Evolutionary conservation across 2,113 vertebrate genomes (phyloP), one percentile per base, ranked within the genome.

Genomic region (Acanthochromis polyacanthus): DNA sequence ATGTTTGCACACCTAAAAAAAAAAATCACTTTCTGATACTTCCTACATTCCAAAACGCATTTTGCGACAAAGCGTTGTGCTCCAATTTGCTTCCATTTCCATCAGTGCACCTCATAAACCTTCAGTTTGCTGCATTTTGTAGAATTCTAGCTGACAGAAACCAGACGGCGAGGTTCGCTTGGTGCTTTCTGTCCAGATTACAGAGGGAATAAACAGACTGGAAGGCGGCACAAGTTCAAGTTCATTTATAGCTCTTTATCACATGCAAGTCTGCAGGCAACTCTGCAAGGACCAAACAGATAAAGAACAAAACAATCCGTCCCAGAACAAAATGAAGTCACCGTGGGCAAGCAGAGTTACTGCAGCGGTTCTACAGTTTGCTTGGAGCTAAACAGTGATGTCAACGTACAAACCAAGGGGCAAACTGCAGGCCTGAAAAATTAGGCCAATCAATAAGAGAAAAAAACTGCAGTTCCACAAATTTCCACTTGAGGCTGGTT

Each of bases 141-240:
- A 30, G 17, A 23, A 51, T 17, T 32, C 38, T 20, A 9, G 17
- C 56, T 58, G 50, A 82, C 20, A 58, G 32, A 58, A 57, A 53
- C 25, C 70, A 61, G 28, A 55, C 11, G 28, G 25, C 12, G 1
- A 73, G 71, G 20, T 22, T 10, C 46, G 38, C 28, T 17, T 59
- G 38, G 28, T 67, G 43, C n/a, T 0, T 67, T 71, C 30, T 30
- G 30, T 30, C 30, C 71, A 81, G 75, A 76, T 72, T 63, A 66
- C 10, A 40, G 23, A 19, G 19, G 71, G 53, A 4, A 36, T 46
- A 45, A 78, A 78, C 70, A 74, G 23, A 72, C 2, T 28, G 60
- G 10, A 66, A 55, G 14, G 20, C 6, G 1, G 57, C 4, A 40
- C 10, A 30, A 22, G 56, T 68, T 76, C 61, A 68, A 1, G 71